These are phyloP conservation scores for Euura saliciscinereae DNA, from an alignment of 1,140 invertebrate genomes.

Conservation along the genomic window DNA sequence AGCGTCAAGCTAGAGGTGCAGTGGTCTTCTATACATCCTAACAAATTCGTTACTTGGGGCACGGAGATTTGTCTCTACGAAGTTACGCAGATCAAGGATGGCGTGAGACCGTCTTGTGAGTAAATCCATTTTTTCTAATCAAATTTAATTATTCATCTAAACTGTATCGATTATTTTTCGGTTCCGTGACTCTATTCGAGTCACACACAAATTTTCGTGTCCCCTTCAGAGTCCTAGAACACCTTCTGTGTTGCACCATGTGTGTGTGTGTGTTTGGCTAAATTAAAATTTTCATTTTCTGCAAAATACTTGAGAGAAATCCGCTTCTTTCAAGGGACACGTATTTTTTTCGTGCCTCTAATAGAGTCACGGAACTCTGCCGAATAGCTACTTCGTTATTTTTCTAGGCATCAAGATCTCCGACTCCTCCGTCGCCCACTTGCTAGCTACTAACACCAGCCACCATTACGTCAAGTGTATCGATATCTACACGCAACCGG, in stretches of 20 bases:
- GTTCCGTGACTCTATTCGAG: too few species aligned
- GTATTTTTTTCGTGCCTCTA: too few species aligned
- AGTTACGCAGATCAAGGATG: slow-evolving; percentile 67
- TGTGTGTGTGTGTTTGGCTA: too few species aligned
- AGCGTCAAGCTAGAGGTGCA: slow-evolving; percentile 72
- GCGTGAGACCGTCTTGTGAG: slow-evolving; percentile 65
- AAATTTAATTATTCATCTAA: slow-evolving; percentile 23
- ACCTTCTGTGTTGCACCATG: too few species aligned
- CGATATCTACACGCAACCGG: slow-evolving; percentile 76
- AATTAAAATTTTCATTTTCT: too few species aligned
- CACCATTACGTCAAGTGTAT: slow-evolving; percentile 76
- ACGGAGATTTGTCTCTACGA: slow-evolving; percentile 85
- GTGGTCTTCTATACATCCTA: slow-evolving; percentile 78
- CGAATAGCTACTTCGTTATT: slow-evolving; percentile 18
- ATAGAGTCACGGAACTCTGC: too few species aligned
- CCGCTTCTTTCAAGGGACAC: too few species aligned
- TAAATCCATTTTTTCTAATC: slow-evolving; percentile 32
- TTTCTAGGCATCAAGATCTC: slow-evolving; percentile 71
- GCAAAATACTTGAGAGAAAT: too few species aligned
- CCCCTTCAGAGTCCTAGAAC: too few species aligned
- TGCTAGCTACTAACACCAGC: slow-evolving; percentile 70
- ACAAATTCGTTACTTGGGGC: slow-evolving; percentile 87
- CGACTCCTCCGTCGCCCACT: slow-evolving; percentile 68
- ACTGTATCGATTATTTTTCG: slow-evolving; percentile 30
- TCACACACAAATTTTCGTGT: too few species aligned